phyloP scores from a whole-genome alignment of 2,888 invertebrate species.

The Automeris io region DNA sequence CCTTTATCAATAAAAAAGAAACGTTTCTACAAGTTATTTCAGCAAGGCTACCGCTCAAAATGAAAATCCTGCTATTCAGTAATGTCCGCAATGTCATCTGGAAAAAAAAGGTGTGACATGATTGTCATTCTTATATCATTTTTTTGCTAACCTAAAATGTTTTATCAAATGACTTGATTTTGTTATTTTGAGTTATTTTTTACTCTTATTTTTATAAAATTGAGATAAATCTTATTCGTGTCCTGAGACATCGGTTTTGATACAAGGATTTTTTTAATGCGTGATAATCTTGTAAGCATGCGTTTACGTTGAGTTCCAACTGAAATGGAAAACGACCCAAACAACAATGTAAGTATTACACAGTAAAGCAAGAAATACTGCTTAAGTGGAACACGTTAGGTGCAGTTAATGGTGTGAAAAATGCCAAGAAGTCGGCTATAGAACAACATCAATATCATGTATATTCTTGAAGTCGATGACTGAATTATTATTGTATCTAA shows the following conservation, averaged over 20 bases:
- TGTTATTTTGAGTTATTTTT: constrained; percentile 68
- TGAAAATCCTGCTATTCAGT: constrained; percentile 71
- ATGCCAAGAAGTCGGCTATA: too few species aligned
- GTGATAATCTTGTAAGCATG: constrained; percentile 63
- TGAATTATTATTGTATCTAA: too few species aligned
- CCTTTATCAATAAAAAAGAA: constrained; percentile 17
- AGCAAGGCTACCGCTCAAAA: constrained; percentile 61
- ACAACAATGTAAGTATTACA: constrained; percentile 69
- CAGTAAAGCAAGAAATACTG: too few species aligned
- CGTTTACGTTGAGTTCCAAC: constrained; percentile 57
- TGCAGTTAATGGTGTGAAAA: too few species aligned
- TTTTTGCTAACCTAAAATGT: constrained; percentile 78
- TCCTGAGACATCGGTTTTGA: constrained; percentile 48
- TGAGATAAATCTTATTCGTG: constrained; percentile 71
- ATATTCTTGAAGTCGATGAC: too few species aligned
- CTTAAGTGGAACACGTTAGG: too few species aligned
- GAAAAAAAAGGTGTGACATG: constrained; percentile 77
- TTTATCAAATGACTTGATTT: constrained; percentile 75
- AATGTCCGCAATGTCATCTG: constrained; percentile 72
- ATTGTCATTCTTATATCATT: constrained; percentile 70
- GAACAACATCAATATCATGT: too few species aligned
- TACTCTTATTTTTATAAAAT: constrained; percentile 69
- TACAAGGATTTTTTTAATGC: constrained; percentile 53
- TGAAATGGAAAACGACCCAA: constrained; percentile 74
- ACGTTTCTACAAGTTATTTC: constrained; percentile 32